Percentiles rank a stretch among this genome's conserved stretches.
phyloP scores from a whole-genome alignment of 2,113 vertebrate genomes.

The Tragelaphus strepsiceros region DNA sequence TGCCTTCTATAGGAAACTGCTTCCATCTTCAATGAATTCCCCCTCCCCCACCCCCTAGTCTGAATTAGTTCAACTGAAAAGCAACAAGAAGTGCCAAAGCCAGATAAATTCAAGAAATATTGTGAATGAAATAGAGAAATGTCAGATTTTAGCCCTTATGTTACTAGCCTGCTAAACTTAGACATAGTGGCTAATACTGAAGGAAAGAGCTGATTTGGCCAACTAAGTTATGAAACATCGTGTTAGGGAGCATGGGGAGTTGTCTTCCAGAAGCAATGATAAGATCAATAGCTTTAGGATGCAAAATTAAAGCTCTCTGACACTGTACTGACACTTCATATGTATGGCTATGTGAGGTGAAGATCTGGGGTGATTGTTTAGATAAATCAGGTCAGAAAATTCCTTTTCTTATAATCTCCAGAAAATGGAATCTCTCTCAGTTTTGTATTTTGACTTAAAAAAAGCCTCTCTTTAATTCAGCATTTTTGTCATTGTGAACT shows the following conservation, averaged over 20 bases:
- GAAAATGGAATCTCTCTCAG: background rate
- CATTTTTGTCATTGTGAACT: background rate
- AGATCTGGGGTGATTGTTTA: background rate
- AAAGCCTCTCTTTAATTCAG: background rate
- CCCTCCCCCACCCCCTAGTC: background rate
- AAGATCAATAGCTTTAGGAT: background rate
- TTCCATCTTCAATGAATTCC: slow-evolving; percentile 31
- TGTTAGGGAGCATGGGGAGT: background rate
- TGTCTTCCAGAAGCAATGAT: background rate
- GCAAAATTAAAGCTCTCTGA: background rate
- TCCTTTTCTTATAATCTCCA: background rate
- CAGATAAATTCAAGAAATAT: slow-evolving; percentile 42
- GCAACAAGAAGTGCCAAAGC: background rate
- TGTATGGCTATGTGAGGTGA: background rate
- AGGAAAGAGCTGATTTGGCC: background rate
- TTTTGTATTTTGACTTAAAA: background rate
- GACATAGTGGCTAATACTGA: background rate
- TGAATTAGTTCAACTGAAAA: slow-evolving; percentile 58
- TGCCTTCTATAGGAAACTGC: slow-evolving; percentile 48
- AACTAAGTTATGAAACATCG: background rate
- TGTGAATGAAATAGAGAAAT: slow-evolving; percentile 51
- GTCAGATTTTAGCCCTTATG: background rate
- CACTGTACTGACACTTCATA: background rate
- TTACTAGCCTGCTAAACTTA: background rate
- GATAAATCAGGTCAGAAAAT: background rate